phyloP scores from a whole-genome alignment of 2,888 invertebrate genomes.

The Theodoxus fluviatilis region DNA sequence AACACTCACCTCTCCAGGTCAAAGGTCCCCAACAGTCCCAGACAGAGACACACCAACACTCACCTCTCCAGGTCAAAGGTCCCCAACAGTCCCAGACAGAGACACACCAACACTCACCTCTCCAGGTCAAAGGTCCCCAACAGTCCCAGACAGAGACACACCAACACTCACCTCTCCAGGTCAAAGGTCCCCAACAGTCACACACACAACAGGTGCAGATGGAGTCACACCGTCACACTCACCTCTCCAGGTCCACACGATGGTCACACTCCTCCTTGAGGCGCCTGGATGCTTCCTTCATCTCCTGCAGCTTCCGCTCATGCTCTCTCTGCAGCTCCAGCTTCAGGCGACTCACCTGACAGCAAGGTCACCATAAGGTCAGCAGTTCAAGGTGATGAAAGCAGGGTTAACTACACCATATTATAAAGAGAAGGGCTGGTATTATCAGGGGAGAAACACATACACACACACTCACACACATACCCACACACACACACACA shows the following conservation, averaged over 20 bases:
- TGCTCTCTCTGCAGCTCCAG: slow-evolving; percentile 62
- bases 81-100: too few relatives aligned
- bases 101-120: too few relatives aligned
- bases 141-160: too few relatives aligned
- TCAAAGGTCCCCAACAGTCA: too few relatives aligned
- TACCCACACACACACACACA: too few relatives aligned
- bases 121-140: too few relatives aligned
- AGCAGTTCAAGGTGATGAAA: not conserved
- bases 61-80: too few relatives aligned
- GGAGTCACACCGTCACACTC: slow-evolving; percentile 10
- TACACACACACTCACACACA: too few relatives aligned
- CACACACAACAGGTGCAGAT: not conserved
- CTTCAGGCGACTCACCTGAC: slow-evolving; percentile 55
- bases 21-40: too few relatives aligned
- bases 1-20: too few relatives aligned
- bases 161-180: too few relatives aligned
- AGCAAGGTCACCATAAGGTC: not conserved
- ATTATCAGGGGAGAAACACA: not conserved
- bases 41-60: too few relatives aligned
- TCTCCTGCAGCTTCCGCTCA: slow-evolving; percentile 63
- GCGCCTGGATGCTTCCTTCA: slow-evolving; percentile 64
- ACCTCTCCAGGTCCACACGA: slow-evolving; percentile 64
- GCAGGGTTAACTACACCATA: not conserved
- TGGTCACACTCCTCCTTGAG: slow-evolving; percentile 66
- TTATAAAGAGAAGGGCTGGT: not conserved